These are phyloP conservation scores for Dicranocentrus wangi DNA, from an alignment of 2,888 invertebrate genomes.

Conservation along the genomic window DNA sequence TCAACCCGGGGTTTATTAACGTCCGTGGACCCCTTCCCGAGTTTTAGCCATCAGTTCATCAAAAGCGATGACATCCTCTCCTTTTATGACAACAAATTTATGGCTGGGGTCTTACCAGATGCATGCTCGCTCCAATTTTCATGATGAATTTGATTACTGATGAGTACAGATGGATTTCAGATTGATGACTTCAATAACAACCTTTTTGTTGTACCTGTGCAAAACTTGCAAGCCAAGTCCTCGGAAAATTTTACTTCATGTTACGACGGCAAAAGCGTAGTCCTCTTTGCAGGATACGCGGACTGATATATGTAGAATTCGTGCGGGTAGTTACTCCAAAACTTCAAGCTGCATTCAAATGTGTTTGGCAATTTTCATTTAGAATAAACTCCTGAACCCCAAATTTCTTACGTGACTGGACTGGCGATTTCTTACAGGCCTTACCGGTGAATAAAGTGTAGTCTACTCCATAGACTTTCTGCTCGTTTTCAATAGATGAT, in stretches of 20 bases:
- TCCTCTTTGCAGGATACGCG: not conserved
- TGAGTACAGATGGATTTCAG: conserved; percentile 1
- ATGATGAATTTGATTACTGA: conserved; percentile 32
- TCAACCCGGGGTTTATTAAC: conserved; percentile 72
- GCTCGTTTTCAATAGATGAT: no score
- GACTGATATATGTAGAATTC: not conserved
- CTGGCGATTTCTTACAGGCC: no score
- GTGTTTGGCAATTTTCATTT: no score
- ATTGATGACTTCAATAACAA: conserved; percentile 21
- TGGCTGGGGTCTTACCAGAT: conserved; percentile 23
- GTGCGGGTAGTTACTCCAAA: not conserved
- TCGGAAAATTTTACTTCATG: not conserved
- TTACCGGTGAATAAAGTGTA: no score
- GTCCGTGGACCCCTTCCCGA: conserved; percentile 73
- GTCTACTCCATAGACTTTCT: no score
- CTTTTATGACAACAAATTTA: conserved; percentile 25
- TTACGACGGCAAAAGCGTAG: not conserved
- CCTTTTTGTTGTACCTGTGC: no score
- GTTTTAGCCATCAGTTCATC: conserved; percentile 66
- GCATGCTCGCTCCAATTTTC: conserved; percentile 31
- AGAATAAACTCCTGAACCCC: no score
- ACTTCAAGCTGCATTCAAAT: not conserved
- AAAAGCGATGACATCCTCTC: conserved; percentile 62
- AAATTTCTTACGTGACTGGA: no score
- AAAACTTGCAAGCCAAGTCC: no score